Evolutionary conservation across 2,113 vertebrate genomes (phyloP), one percentile per base, ranked within the genome.

Genomic region (Carassius gibelio): DNA sequence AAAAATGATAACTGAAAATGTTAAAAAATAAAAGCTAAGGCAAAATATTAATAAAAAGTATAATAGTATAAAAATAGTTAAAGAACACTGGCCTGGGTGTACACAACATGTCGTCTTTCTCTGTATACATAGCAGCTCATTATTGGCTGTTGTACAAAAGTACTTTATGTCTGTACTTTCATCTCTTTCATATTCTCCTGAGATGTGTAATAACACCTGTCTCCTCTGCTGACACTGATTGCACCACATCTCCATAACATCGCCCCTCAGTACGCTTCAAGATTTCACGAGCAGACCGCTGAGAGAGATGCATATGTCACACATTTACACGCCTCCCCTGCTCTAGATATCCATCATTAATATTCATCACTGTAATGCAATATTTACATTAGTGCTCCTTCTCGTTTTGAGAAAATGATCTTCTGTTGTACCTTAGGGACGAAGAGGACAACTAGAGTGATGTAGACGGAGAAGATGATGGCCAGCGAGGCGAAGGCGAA

Each of bases 401-500:
- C 30, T 82, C 36, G 81, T 57, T 68, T 74, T 75, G 21, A 36
- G 19, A 48, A 59, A 21, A 64, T 4, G 5, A 71, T 57, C 66
- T 57, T 6, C 26, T 9, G 71, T 45, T 82, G 78, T 85, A 98
- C 97, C 97, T 98, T 99, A 83, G 97, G 97, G 34, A 98, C 96
- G 0, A 98, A 99, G 10, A 99, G 96, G 86, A 99, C 97, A 8
- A 99, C 97, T 80, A 99, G 91, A 1, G 97, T 99, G 90, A 99
- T 98, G 90, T 99, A 99, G 86, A 96, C 97, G 19, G 97, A 99
- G 94, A 98, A 99, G 87, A 99, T 96, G 0, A 97, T 94, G 21
- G 97, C 97, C 1, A 99, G 92, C 0, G 97, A 94, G 4, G 97
- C 97, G 0, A 99, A 99, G 82, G 97, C 97, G 0, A 99, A 99